Evolutionary conservation across 2,888 invertebrate species (phyloP).

Genomic region (Euphydryas editha): DNA sequence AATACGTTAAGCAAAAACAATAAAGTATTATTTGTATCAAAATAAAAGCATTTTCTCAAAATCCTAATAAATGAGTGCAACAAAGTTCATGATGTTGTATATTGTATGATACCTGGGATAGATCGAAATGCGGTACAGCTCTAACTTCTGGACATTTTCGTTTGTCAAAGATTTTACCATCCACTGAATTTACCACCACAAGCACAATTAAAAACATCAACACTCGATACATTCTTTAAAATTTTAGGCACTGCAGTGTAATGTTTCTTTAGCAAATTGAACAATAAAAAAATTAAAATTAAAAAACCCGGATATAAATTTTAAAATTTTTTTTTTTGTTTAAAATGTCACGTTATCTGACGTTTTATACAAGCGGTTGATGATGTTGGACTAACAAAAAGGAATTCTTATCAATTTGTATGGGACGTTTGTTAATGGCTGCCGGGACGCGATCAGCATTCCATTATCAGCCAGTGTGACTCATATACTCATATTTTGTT

Average conservation of each 20-base stretch:
- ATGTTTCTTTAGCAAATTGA: background rate
- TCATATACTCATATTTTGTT: constrained; percentile 52
- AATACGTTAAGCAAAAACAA: background rate
- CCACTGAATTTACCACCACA: constrained; percentile 48
- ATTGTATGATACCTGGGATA: constrained; percentile 83
- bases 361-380: constrained; percentile 64
- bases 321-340: background rate
- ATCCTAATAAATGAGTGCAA: too few relatives aligned
- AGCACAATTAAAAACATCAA: constrained; percentile 46
- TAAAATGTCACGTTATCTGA: constrained; percentile 29
- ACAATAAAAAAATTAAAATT: background rate
- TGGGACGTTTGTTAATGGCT: constrained; percentile 71
- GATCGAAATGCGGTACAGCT: constrained; percentile 90
- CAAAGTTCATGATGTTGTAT: too few relatives aligned
- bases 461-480: constrained; percentile 70
- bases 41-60: background rate
- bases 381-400: constrained; percentile 72
- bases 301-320: background rate
- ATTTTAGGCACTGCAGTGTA: constrained; percentile 6
- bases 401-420: constrained; percentile 79
- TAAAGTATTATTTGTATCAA: background rate
- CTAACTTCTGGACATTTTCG: constrained; percentile 91
- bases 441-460: constrained; percentile 68
- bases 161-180: constrained; percentile 81
- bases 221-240: constrained; percentile 20